Conservation (phyloP, 2,888 invertebrate genomes). For the Elegia similella region DNA sequence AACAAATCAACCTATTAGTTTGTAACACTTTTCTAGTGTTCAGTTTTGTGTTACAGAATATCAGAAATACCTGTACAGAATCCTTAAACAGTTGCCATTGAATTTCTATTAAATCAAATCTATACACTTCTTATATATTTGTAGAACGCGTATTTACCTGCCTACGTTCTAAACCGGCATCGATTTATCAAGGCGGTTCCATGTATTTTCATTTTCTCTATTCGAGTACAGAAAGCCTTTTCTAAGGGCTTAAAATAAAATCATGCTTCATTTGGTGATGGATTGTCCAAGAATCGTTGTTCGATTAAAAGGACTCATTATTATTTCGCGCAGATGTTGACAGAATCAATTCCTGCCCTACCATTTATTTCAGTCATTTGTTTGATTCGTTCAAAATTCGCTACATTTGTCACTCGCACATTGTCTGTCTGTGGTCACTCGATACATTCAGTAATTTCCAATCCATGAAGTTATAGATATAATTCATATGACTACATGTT, state of each 20-base stretch:
- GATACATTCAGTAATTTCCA: no score
- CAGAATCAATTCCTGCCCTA: not conserved
- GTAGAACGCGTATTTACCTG: not conserved
- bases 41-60: no score
- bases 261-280: not conserved
- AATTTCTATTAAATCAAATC: no score
- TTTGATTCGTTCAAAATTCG: not conserved
- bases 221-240: not conserved
- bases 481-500: no score
- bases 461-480: no score
- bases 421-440: no score
- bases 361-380: slow-evolving; percentile 10
- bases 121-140: not conserved
- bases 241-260: not conserved
- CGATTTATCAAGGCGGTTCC: not conserved
- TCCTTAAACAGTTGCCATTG: no score
- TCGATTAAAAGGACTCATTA: not conserved
- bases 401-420: not conserved
- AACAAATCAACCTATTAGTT: no score
- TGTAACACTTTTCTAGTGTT: no score
- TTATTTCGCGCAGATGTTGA: not conserved
- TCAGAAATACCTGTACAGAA: no score
- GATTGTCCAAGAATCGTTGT: not conserved
- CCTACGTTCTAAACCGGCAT: not conserved
- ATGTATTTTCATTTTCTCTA: not conserved